Evolutionary conservation across 2,888 invertebrate species (phyloP), one percentile per base, ranked within the genome.

Genomic region (Brassicogethes aeneus): DNA sequence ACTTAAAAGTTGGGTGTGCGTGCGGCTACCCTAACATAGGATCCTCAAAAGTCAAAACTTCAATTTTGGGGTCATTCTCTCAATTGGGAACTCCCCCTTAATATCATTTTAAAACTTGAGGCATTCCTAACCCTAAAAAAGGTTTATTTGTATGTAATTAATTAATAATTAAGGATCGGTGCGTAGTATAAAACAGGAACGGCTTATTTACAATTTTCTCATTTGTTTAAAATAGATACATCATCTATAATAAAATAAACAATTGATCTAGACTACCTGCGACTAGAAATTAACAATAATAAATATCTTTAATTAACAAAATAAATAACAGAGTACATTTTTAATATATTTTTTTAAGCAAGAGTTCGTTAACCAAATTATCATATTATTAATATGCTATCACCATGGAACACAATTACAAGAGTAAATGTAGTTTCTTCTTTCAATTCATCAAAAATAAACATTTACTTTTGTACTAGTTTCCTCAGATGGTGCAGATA

Each of bases 91-190:
- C n/a, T n/a, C n/a, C n/a, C n/a, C n/a, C n/a, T n/a, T n/a, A 23
- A 10, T 23, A 23, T 23, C 10, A 23, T 23, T 23, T 23, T 23
- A 23, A 23, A 23, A 23, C 5, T 5, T 23, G 23, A 10, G 23
- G 54, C 55, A 53, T 51, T 50, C 50, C 48, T 52, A 54, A 56
- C 48, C 45, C 52, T 55, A 56, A 46, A 23, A 7, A 10, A 5
- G 23, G 23, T 23, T 45, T 33, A 13, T 33, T n/a, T 33, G n/a
- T n/a, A n/a, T n/a, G n/a, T n/a, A n/a, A n/a, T n/a, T n/a, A n/a
- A n/a, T n/a, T n/a, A n/a, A n/a, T n/a, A n/a, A n/a, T 33, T 5
- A 7, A 10, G 41, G 40, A 38, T 39, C 43, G 41, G 45, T 43
- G 43, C 44, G 40, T 37, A 43, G 43, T 47, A 41, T 45, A 45